These are phyloP conservation scores for Beris chalybata DNA, from an alignment of 2,888 invertebrate species.

Conservation along the genomic window DNA sequence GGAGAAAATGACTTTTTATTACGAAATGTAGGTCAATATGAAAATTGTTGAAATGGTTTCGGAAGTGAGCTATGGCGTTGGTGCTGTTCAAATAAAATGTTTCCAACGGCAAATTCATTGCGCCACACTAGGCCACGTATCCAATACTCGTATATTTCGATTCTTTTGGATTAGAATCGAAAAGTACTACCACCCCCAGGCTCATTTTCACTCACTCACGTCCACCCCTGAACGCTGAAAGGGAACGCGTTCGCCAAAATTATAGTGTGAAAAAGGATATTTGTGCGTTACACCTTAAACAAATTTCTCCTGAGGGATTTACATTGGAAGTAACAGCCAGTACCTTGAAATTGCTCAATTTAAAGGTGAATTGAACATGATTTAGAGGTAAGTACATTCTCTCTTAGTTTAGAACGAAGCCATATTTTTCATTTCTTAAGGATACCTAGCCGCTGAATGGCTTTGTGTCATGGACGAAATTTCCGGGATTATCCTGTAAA, in stretches of 20 bases:
- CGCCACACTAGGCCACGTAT: too few species aligned
- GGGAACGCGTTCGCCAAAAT: not conserved
- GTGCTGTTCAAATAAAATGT: conserved; percentile 7
- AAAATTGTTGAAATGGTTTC: conserved; percentile 23
- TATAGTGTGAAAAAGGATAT: conserved; percentile 8
- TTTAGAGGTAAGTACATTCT: conserved; percentile 32
- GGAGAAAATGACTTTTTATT: conserved; percentile 34
- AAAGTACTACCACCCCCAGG: too few species aligned
- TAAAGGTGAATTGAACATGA: conserved; percentile 36
- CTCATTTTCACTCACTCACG: too few species aligned
- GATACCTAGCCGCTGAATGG: not conserved
- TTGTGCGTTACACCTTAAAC: conserved; percentile 10
- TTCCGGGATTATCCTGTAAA: too few species aligned
- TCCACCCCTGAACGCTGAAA: too few species aligned
- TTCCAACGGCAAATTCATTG: too few species aligned
- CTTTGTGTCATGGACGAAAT: not conserved
- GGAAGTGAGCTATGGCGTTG: conserved; percentile 19
- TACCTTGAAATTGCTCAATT: conserved; percentile 36
- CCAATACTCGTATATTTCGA: too few species aligned
- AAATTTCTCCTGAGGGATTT: conserved; percentile 24
- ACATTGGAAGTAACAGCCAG: conserved; percentile 26
- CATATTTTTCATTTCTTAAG: not conserved
- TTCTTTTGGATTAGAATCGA: too few species aligned
- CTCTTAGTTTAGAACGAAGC: not conserved
- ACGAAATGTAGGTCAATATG: conserved; percentile 36